phyloP scores from a whole-genome alignment of 2,888 invertebrate species.

The Margaritifera margaritifera region DNA sequence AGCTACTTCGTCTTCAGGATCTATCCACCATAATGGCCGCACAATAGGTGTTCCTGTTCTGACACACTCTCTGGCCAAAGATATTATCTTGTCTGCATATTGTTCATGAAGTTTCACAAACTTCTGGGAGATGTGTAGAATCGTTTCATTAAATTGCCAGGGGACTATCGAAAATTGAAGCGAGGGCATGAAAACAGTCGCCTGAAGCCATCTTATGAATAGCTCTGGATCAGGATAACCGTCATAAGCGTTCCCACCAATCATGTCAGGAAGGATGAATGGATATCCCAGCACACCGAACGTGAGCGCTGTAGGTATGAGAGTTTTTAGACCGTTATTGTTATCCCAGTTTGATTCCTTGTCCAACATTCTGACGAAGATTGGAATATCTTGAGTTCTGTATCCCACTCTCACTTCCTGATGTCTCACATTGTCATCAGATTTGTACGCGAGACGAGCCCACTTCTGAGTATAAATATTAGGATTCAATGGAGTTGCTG shows the following conservation, averaged over 20 bases:
- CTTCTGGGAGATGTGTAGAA: constrained; percentile 43
- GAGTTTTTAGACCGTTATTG: constrained; percentile 82
- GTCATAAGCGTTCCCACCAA: constrained; percentile 67
- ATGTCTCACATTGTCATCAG: constrained; percentile 70
- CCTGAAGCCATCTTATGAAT: constrained; percentile 87
- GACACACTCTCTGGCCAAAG: constrained; percentile 51
- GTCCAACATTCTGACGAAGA: constrained; percentile 85
- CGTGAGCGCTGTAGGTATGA: constrained; percentile 85
- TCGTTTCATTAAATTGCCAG: constrained; percentile 72
- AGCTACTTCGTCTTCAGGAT: constrained; percentile 84
- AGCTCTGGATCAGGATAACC: constrained; percentile 66
- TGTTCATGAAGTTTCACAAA: constrained; percentile 54
- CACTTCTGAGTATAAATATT: constrained; percentile 57
- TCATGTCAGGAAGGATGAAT: constrained; percentile 94
- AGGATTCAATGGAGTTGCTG: constrained; percentile 47
- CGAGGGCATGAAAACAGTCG: constrained; percentile 92
- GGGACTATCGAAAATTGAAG: constrained; percentile 84
- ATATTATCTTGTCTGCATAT: constrained; percentile 48
- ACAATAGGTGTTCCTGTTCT: constrained; percentile 83
- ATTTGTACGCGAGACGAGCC: constrained; percentile 49
- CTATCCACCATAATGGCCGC: constrained; percentile 91
- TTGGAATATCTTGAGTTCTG: constrained; percentile 86
- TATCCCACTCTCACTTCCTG: constrained; percentile 91
- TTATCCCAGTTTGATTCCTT: constrained; percentile 90
- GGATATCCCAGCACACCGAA: constrained; percentile 78